Conservation (phyloP, 2,888 invertebrate species). For the Oligia strigilis region DNA sequence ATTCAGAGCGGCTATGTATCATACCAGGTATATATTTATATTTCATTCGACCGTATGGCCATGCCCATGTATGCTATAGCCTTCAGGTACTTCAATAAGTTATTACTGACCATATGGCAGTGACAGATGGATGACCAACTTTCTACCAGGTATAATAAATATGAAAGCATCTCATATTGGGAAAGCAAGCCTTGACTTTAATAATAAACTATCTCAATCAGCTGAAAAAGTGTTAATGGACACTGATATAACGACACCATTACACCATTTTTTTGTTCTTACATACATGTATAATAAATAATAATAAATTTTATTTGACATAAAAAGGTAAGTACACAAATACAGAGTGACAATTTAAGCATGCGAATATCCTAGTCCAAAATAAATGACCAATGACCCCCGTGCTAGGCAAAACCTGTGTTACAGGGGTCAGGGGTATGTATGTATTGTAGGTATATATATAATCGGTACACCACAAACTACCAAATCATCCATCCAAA, state of each 20-base stretch:
- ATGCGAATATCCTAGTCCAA: too few relatives aligned
- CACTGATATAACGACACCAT: not conserved
- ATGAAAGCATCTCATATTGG: slow-evolving; percentile 46
- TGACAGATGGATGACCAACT: slow-evolving; percentile 69
- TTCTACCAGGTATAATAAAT: slow-evolving; percentile 63
- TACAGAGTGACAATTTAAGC: too few relatives aligned
- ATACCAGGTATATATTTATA: slow-evolving; percentile 62
- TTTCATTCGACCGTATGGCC: slow-evolving; percentile 53
- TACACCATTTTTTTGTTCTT: not conserved
- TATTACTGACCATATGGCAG: slow-evolving; percentile 70
- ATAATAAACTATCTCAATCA: slow-evolving; percentile 28
- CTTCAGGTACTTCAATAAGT: slow-evolving; percentile 64
- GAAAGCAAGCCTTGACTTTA: slow-evolving; percentile 38
- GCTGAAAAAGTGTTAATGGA: slow-evolving; percentile 31
- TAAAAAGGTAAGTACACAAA: too few relatives aligned
- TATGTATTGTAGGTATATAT: not conserved
- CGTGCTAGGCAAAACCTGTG: too few relatives aligned
- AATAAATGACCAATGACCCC: too few relatives aligned
- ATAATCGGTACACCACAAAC: not conserved
- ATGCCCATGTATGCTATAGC: slow-evolving; percentile 65
- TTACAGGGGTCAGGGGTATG: too few relatives aligned
- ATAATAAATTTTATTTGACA: too few relatives aligned
- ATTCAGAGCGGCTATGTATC: slow-evolving; percentile 51
- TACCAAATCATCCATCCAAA: not conserved
- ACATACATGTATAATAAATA: not conserved